A percentile compares a stretch with the other conserved stretches of the same genome.
Evolutionary conservation across 2,888 invertebrate genomes (phyloP).

Genomic region (Amphipoea oculea): DNA sequence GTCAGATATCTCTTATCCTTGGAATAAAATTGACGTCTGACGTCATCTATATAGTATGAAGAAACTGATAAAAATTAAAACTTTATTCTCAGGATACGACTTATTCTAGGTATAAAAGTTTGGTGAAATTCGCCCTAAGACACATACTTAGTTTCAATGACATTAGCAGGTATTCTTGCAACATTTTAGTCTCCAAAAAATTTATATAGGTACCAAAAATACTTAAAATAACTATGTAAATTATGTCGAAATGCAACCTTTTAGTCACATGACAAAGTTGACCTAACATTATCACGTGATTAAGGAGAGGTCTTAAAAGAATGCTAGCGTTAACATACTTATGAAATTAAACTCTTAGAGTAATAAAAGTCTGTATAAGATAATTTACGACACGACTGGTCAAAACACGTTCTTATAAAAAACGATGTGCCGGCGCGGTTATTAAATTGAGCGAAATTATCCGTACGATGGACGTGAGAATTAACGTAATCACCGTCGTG

Average conservation of each 20-base stretch:
- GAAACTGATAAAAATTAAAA: too few relatives aligned
- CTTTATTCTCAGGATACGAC: too few relatives aligned
- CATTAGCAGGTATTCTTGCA: neutral
- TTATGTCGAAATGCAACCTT: neutral
- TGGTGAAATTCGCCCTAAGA: too few relatives aligned
- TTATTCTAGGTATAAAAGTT: too few relatives aligned
- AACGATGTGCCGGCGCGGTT: slow-evolving; percentile 48
- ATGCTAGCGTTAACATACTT: slow-evolving; percentile 54
- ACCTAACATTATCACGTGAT: slow-evolving; percentile 14
- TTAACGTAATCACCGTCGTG: slow-evolving; percentile 59
- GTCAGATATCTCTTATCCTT: too few relatives aligned
- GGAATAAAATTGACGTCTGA: too few relatives aligned
- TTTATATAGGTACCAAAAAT: too few relatives aligned
- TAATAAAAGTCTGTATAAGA: slow-evolving; percentile 54
- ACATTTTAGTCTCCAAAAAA: neutral
- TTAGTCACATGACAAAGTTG: neutral
- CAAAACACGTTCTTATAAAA: slow-evolving; percentile 63
- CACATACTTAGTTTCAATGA: neutral
- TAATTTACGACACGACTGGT: slow-evolving; percentile 58
- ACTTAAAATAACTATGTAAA: neutral
- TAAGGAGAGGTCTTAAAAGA: slow-evolving; percentile 18
- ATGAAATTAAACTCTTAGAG: slow-evolving; percentile 48
- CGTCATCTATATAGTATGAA: too few relatives aligned
- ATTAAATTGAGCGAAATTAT: slow-evolving; percentile 67
- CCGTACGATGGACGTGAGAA: slow-evolving; percentile 71